A percentile compares a stretch with the other conserved stretches of the same genome.
phyloP scores from a whole-genome alignment of 1,140 invertebrate genomes.

The Bombus turneri region DNA sequence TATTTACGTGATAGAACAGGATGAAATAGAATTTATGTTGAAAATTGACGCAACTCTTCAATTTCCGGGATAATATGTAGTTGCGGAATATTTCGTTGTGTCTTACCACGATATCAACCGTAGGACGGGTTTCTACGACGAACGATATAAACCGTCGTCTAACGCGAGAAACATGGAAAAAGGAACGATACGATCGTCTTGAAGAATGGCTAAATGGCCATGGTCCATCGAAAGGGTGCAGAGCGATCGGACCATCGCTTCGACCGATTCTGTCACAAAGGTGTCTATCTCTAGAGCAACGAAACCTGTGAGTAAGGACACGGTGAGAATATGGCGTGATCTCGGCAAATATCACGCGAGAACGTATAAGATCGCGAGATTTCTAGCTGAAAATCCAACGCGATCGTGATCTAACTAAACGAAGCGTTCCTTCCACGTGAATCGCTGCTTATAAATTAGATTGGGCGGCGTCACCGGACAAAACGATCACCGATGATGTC shows the following conservation, averaged over 20 bases:
- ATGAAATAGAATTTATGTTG: neutral
- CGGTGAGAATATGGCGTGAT: neutral
- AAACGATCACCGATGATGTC: conserved; percentile 12
- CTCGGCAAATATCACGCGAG: neutral
- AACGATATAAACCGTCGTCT: no score
- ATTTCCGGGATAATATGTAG: no score
- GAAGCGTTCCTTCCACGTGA: neutral
- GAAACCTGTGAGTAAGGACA: neutral
- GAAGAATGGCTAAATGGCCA: neutral
- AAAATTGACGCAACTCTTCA: neutral
- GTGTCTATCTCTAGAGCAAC: neutral
- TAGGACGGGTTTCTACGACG: no score
- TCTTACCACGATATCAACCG: no score
- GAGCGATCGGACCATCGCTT: no score
- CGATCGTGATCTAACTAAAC: neutral
- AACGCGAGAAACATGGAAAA: no score
- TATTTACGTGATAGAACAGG: neutral
- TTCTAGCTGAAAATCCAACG: neutral
- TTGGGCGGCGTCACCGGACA: neutral
- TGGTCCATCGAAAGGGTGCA: neutral
- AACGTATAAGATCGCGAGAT: neutral
- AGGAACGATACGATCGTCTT: no score
- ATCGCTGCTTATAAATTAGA: conserved; percentile 27
- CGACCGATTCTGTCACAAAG: no score
- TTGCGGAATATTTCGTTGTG: no score